Evolutionary conservation across 2,888 invertebrate species (phyloP).

Genomic region (Microplitis deprimator): DNA sequence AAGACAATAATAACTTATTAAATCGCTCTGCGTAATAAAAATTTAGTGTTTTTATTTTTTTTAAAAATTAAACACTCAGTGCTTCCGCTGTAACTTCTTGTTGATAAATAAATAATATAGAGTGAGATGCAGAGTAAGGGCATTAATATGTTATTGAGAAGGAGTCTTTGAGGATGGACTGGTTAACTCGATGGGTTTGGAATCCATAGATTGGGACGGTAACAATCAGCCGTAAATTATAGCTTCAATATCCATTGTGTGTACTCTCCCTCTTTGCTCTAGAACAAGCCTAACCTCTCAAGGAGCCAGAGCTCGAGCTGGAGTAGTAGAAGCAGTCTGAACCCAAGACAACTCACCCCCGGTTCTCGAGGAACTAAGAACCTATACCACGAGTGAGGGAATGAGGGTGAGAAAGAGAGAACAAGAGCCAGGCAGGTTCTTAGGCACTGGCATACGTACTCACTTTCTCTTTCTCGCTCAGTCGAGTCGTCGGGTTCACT

Average conservation of each 20-base stretch:
- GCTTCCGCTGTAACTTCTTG: not conserved
- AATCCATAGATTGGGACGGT: constrained; percentile 71
- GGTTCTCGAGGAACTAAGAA: constrained; percentile 4
- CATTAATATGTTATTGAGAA: not conserved
- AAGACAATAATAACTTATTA: constrained; percentile 4
- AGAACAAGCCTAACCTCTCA: constrained; percentile 65
- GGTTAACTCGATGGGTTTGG: constrained; percentile 54
- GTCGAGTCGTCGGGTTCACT: not conserved
- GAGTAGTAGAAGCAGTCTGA: constrained; percentile 56
- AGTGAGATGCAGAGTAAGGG: constrained; percentile 34
- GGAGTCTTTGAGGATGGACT: not conserved
- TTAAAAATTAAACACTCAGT: too few species aligned
- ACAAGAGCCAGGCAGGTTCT: too few species aligned
- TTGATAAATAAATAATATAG: not conserved
- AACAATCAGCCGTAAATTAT: constrained; percentile 72
- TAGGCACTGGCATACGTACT: constrained; percentile 46
- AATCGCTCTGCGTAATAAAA: not conserved
- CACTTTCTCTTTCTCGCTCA: constrained; percentile 18
- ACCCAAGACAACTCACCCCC: constrained; percentile 69
- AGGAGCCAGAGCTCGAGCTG: not conserved
- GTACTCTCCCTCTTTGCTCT: constrained; percentile 58
- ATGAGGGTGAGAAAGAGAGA: constrained; percentile 38
- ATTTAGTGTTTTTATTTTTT: too few species aligned
- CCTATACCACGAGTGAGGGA: constrained; percentile 4
- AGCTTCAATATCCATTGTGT: constrained; percentile 72